These are phyloP conservation scores for Globicephala melas DNA, from an alignment of 2,113 vertebrate species.

Conservation along the genomic window DNA sequence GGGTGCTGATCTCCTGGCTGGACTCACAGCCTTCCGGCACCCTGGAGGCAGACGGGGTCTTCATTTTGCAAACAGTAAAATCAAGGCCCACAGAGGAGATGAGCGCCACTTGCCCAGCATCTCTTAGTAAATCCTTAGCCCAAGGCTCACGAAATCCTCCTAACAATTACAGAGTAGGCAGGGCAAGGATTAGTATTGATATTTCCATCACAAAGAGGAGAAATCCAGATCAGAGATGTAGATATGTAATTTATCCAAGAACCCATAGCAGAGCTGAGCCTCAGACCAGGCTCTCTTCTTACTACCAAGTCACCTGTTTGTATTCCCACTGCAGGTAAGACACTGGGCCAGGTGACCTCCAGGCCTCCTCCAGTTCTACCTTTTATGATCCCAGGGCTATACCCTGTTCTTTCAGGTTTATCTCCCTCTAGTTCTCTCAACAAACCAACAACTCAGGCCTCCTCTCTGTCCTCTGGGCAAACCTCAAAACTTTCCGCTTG, in stretches of 20 bases:
- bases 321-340: not conserved
- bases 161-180: not conserved
- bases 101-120: not conserved
- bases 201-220: not conserved
- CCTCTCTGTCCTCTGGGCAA: not conserved
- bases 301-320: not conserved
- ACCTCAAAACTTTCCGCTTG: not conserved
- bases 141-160: not conserved
- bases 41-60: not conserved
- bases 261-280: not conserved
- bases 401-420: not conserved
- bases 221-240: not conserved
- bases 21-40: not conserved
- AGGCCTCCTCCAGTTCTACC: not conserved
- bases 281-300: not conserved
- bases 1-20: not conserved
- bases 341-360: not conserved
- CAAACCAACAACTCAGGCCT: not conserved
- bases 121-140: not conserved
- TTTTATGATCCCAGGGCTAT: not conserved
- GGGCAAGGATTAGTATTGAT: fast-evolving
- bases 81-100: not conserved
- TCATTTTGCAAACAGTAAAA: not conserved
- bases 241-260: not conserved
- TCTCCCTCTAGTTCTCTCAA: not conserved